These are phyloP conservation scores for Sisyra terminalis DNA, from an alignment of 2,888 invertebrate species.

Conservation along the genomic window DNA sequence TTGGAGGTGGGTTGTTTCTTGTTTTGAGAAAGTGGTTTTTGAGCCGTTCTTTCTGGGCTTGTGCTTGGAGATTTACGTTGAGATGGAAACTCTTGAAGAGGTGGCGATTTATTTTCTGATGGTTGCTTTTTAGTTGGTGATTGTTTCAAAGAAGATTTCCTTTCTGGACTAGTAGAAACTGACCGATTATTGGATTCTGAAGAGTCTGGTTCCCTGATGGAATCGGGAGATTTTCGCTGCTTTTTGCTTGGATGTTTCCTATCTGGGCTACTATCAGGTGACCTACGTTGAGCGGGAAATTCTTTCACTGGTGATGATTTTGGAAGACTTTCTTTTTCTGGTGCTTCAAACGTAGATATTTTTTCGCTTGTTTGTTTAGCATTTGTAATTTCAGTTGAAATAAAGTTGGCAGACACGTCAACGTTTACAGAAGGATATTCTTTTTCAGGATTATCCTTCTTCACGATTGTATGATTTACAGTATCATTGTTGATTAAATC, in stretches of 20 bases:
- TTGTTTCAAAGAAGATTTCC: conserved; percentile 6
- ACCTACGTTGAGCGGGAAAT: conserved; percentile 10
- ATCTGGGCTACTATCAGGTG: conserved; percentile 10
- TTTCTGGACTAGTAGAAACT: conserved; percentile 9
- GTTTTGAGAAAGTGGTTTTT: neutral
- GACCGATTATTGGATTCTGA: neutral
- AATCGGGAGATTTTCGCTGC: too few species aligned
- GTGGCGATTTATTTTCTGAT: conserved; percentile 2
- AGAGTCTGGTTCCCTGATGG: too few species aligned
- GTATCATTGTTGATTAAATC: neutral
- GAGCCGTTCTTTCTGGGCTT: conserved; percentile 8
- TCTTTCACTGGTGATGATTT: conserved; percentile 5
- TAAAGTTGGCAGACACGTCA: neutral
- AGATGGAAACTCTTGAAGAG: conserved; percentile 19
- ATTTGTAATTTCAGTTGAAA: neutral
- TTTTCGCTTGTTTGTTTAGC: neutral
- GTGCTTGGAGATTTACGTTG: conserved; percentile 23
- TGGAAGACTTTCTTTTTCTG: neutral
- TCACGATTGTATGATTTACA: neutral
- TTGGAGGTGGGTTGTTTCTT: neutral
- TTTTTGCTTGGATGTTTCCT: neutral
- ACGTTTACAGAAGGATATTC: neutral
- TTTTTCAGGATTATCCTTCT: conserved; percentile 4
- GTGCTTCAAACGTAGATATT: neutral
- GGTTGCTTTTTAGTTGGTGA: conserved; percentile 3